Conservation (phyloP, 2,888 invertebrate species). For the Mythimna vitellina region DNA sequence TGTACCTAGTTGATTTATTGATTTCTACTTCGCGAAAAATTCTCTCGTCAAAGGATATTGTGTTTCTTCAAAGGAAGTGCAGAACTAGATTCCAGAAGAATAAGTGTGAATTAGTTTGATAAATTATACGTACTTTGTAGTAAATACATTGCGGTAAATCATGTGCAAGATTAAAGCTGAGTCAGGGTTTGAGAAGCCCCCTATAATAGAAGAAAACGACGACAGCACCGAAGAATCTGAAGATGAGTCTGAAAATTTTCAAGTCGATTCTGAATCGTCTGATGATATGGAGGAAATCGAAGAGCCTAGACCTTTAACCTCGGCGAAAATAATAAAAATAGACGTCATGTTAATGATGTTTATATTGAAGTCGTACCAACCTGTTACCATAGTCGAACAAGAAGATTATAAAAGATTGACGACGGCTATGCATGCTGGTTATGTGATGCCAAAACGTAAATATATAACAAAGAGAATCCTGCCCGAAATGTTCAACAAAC, state of each 20-base stretch:
- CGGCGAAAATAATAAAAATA: not conserved
- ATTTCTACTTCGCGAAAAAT: not conserved
- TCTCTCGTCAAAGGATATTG: no score
- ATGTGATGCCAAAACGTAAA: constrained; percentile 6
- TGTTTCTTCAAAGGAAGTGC: not conserved
- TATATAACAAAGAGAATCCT: constrained; percentile 18
- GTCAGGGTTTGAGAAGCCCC: not conserved
- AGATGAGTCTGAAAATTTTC: not conserved
- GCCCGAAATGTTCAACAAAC: constrained; percentile 21
- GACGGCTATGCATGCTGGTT: not conserved
- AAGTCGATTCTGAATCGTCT: not conserved
- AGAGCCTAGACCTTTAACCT: no score
- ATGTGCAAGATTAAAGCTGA: constrained; percentile 4
- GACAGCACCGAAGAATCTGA: not conserved
- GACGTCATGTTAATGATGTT: constrained; percentile 8
- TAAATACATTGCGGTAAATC: no score
- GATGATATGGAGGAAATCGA: not conserved
- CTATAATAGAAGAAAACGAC: not conserved
- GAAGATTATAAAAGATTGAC: not conserved
- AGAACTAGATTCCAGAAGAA: no score
- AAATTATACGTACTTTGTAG: not conserved
- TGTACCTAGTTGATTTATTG: no score
- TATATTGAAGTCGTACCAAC: not conserved
- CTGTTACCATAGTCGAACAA: not conserved
- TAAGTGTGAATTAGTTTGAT: not conserved